Evolutionary conservation across 2,888 invertebrate species (phyloP), one percentile per base, ranked within the genome.

Genomic region (Liopterus haemorrhoidalis): DNA sequence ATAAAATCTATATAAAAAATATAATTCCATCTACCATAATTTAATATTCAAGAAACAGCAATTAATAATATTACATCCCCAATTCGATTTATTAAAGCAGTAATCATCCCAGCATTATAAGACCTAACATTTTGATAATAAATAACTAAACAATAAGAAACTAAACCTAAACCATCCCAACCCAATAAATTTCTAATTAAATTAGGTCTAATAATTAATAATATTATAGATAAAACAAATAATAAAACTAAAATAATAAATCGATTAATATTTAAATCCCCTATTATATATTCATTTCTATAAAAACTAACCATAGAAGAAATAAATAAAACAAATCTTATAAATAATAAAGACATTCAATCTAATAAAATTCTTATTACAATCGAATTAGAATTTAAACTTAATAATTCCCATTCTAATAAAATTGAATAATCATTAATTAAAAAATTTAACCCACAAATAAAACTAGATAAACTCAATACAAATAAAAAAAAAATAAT

Each of bases 71-170:
- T 69, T 12, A 79, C 76, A 76, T 85, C 83, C 0, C 84, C 83
- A 63, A 85, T 65, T 9, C 85, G 85, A 76, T 85, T 85, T 14
- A 75, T 78, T 61, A 85, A 67, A 57, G 76, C 75, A 11, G 85
- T 85, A 60, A 84, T 70, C 69, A 84, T 82, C 0, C 82, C 82
- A 1, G 81, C 79, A 72, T 76, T 78, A 74, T 71, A 77, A 57
- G 81, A 81, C 49, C 75, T 78, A 42, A 72, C 61, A 73, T 80
- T 83, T 67, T 81, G 76, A 69, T 79, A 82, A 70, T 75, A 82
- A 74, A 81, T 76, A 1, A 82, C 79, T 66, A 84, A 77, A 72
- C 78, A 77, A 75, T 81, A 85, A 60, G 82, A 85, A 59, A 76
- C 68, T 62, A 85, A 70, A 0, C 83, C 83, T 64, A 85, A 72